Percentiles rank a stretch among this genome's conserved stretches.
Evolutionary conservation across 2,113 vertebrate species (phyloP).

Genomic region (Panthera uncia): DNA sequence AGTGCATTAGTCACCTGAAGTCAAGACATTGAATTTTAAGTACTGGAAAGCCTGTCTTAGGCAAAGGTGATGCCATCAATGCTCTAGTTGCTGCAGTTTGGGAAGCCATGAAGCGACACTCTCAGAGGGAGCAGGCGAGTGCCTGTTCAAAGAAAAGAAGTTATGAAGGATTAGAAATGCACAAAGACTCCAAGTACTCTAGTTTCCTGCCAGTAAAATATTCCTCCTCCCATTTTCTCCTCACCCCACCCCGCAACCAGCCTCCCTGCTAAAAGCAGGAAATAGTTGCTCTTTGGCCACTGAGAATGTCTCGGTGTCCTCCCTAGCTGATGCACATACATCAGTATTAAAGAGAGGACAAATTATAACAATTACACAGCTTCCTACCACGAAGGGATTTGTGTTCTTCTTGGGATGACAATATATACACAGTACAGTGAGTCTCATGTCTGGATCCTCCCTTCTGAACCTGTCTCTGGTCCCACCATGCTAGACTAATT

Average conservation of each 20-base stretch:
- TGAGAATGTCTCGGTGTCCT: neutral
- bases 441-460: neutral
- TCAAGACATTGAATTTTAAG: constrained; percentile 17
- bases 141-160: neutral
- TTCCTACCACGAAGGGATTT: neutral
- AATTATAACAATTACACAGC: neutral
- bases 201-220: neutral
- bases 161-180: neutral
- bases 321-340: rapidly evolving
- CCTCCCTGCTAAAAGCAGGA: neutral
- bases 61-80: neutral
- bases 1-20: constrained; percentile 2
- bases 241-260: neutral
- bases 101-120: neutral
- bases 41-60: neutral
- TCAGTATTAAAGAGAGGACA: neutral
- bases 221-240: neutral
- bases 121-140: neutral
- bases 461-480: neutral
- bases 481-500: neutral
- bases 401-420: neutral
- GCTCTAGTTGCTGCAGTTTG: neutral
- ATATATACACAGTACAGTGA: too few species aligned
- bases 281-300: neutral
- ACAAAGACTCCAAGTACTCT: neutral